These are phyloP conservation scores for Diabrotica virgifera DNA, from an alignment of 1,140 invertebrate species.

Conservation along the genomic window DNA sequence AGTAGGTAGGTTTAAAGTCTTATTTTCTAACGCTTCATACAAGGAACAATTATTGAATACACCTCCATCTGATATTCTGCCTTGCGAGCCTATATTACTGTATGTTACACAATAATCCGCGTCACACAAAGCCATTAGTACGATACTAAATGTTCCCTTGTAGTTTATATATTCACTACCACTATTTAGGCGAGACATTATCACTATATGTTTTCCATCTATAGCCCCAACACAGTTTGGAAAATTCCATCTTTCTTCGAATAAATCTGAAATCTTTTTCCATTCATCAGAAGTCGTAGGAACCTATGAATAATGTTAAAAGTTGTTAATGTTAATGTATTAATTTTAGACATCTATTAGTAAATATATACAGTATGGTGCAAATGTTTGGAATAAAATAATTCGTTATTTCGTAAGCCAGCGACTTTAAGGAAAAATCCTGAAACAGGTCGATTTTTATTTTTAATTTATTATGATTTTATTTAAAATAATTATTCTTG, in stretches of 20 bases:
- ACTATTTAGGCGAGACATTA: neutral
- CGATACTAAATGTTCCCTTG: constrained; percentile 46
- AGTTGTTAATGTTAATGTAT: no score
- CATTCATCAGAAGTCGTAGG: no score
- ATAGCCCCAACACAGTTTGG: neutral
- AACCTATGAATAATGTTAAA: no score
- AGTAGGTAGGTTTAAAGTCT: constrained; percentile 7
- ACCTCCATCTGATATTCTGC: constrained; percentile 45
- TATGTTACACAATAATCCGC: constrained; percentile 50
- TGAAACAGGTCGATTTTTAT: no score
- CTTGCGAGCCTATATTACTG: constrained; percentile 48
- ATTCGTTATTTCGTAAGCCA: no score
- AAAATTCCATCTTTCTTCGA: constrained; percentile 6
- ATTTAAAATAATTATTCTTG: no score
- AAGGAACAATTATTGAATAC: constrained; percentile 32
- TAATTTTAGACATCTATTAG: no score
- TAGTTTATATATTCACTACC: constrained; percentile 51
- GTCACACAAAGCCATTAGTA: constrained; percentile 52
- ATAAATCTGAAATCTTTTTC: no score
- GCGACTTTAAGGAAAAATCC: no score
- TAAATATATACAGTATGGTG: no score
- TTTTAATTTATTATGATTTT: no score
- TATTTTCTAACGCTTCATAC: constrained; percentile 14
- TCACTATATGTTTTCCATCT: neutral
- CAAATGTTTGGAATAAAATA: no score